A percentile compares a stretch with the other conserved stretches of the same genome.
These are phyloP conservation scores for Sardinella longiceps DNA, from an alignment of 2,797 vertebrate genomes.

Conservation along the genomic window DNA sequence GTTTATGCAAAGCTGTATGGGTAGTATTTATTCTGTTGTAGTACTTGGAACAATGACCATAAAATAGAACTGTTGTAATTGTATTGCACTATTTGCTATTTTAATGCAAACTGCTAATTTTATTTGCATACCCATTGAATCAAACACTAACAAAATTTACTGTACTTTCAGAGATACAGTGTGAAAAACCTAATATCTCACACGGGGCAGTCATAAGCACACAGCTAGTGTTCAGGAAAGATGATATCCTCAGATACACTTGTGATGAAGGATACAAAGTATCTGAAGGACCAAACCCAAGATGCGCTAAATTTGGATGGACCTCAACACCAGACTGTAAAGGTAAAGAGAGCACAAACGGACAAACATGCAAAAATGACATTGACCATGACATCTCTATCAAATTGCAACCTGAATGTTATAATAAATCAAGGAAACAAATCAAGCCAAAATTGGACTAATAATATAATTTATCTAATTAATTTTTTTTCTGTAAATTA, in stretches of 20 bases:
- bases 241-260: slow-evolving; percentile 35
- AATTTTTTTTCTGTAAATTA: too few species aligned
- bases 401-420: too few species aligned
- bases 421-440: too few species aligned
- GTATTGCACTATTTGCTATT: too few species aligned
- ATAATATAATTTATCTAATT: too few species aligned
- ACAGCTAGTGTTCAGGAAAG: slow-evolving; percentile 28
- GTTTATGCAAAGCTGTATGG: too few species aligned
- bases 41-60: too few species aligned
- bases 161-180: slow-evolving; percentile 56
- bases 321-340: slow-evolving; percentile 48
- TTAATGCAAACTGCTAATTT: neutral
- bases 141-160: neutral
- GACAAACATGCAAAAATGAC: neutral
- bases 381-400: too few species aligned
- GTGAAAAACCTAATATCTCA: slow-evolving; percentile 25
- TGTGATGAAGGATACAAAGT: neutral
- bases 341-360: slow-evolving; percentile 33
- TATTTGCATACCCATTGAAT: neutral
- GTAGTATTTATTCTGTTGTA: too few species aligned
- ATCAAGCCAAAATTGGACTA: too few species aligned
- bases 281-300: slow-evolving; percentile 29
- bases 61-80: too few species aligned
- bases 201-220: neutral
- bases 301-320: slow-evolving; percentile 47